Percentiles rank a stretch among this genome's conserved stretches.
Conservation (phyloP, 2,797 vertebrate genomes). For the Aotus griseimembra region DNA sequence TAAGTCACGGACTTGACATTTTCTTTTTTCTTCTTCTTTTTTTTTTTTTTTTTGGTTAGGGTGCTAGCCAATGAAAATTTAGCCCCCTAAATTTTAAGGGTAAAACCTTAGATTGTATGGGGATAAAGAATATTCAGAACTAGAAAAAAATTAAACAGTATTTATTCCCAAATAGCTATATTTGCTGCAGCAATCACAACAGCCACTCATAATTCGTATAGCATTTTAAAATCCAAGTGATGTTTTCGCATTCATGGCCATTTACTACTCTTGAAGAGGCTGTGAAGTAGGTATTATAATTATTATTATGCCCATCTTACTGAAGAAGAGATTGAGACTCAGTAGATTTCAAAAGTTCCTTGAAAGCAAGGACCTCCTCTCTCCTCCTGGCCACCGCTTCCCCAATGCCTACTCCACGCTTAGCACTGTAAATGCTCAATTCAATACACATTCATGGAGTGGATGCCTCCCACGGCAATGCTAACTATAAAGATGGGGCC, state of each 20-base stretch:
- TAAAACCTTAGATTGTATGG: not conserved
- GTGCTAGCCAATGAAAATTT: not conserved
- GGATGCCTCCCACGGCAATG: not conserved
- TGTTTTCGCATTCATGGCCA: conserved; percentile 1
- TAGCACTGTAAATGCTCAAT: not conserved
- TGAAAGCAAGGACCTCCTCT: not conserved
- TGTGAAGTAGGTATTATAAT: not conserved
- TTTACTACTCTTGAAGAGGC: not conserved
- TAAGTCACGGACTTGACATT: not conserved
- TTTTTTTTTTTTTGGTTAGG: not conserved
- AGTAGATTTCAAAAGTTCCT: not conserved
- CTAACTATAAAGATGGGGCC: not conserved
- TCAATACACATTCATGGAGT: not conserved
- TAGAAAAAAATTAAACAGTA: conserved; percentile 11
- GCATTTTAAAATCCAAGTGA: conserved; percentile 19
- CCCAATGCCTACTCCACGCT: not conserved
- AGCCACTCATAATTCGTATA: not conserved
- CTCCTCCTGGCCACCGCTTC: not conserved
- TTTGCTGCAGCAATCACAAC: not conserved
- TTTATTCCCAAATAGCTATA: not conserved
- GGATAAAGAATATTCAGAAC: conserved; percentile 1
- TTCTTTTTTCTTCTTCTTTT: not conserved
- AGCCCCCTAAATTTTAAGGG: not conserved
- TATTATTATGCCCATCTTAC: not conserved
- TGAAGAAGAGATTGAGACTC: not conserved